phyloP scores from a whole-genome alignment of 2,888 invertebrate genomes.

The Epirrhoe tristata region DNA sequence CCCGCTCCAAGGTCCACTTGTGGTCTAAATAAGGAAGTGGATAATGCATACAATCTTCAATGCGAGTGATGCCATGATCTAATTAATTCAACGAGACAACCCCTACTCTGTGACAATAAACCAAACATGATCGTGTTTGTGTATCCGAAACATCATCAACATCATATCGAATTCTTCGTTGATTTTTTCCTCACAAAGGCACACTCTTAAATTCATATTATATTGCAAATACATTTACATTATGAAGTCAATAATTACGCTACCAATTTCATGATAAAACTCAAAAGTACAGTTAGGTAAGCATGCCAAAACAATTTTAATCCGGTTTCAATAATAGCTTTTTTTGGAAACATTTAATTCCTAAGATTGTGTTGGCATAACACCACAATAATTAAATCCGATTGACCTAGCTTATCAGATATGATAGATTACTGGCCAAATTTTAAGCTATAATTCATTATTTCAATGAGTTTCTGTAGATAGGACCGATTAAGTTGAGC shows the following conservation, averaged over 20 bases:
- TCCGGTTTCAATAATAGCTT: neutral
- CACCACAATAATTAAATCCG: neutral
- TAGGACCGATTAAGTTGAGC: no score
- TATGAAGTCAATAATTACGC: no score
- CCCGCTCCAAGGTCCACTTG: constrained; percentile 45
- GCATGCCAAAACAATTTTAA: neutral
- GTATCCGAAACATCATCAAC: no score
- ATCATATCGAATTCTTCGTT: no score
- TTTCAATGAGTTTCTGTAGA: neutral
- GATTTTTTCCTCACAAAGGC: no score
- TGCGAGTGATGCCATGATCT: constrained; percentile 54
- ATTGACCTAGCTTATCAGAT: neutral
- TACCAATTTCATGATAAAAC: neutral
- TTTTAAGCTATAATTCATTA: neutral
- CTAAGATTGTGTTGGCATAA: neutral
- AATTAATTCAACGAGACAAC: constrained; percentile 53
- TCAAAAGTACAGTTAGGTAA: neutral
- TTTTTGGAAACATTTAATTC: neutral
- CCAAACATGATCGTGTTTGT: no score
- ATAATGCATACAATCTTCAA: constrained; percentile 49
- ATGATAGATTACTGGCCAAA: neutral
- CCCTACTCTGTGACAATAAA: constrained; percentile 36
- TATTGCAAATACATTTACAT: no score
- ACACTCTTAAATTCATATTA: no score
- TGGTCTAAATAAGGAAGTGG: constrained; percentile 53